Percentiles rank a stretch among this genome's conserved stretches.
These are phyloP conservation scores for Geotrypetes seraphini DNA, from an alignment of 2,797 vertebrate genomes.

Conservation along the genomic window DNA sequence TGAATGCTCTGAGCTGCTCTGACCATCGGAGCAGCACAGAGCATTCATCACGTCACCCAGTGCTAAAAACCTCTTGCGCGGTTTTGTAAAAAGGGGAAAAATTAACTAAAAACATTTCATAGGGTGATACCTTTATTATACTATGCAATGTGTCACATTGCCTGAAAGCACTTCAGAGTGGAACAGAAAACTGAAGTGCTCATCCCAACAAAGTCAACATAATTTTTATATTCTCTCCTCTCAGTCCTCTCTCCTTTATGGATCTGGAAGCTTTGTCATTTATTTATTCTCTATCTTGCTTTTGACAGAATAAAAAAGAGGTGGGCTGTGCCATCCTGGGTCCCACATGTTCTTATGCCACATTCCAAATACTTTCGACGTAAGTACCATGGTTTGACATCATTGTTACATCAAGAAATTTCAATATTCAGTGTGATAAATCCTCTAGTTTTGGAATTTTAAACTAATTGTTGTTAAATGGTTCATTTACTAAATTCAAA, in stretches of 20 bases:
- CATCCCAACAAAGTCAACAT: not conserved
- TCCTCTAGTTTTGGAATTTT: not conserved
- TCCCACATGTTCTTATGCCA: conserved; percentile 82
- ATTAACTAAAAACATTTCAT: too few species aligned
- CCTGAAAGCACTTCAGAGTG: not conserved
- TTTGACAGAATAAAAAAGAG: not conserved
- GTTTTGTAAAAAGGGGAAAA: too few species aligned
- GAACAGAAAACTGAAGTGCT: not conserved
- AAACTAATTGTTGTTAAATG: not conserved
- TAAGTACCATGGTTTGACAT: too few species aligned
- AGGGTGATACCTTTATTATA: too few species aligned
- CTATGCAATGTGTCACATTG: too few species aligned
- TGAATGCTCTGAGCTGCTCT: too few species aligned
- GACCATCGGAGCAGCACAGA: too few species aligned
- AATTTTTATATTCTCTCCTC: not conserved
- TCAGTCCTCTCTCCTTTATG: too few species aligned
- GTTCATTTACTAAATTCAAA: too few species aligned
- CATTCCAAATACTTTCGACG: conserved; percentile 87
- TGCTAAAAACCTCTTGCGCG: too few species aligned
- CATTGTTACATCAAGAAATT: too few species aligned
- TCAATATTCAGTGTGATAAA: not conserved
- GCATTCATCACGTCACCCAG: too few species aligned
- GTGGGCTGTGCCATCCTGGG: conserved; percentile 86
- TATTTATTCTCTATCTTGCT: not conserved
- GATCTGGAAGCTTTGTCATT: not conserved